Evolutionary conservation across 1,140 invertebrate species (phyloP), one percentile per base, ranked within the genome.

Genomic region (Polypedilum vanderplanki): DNA sequence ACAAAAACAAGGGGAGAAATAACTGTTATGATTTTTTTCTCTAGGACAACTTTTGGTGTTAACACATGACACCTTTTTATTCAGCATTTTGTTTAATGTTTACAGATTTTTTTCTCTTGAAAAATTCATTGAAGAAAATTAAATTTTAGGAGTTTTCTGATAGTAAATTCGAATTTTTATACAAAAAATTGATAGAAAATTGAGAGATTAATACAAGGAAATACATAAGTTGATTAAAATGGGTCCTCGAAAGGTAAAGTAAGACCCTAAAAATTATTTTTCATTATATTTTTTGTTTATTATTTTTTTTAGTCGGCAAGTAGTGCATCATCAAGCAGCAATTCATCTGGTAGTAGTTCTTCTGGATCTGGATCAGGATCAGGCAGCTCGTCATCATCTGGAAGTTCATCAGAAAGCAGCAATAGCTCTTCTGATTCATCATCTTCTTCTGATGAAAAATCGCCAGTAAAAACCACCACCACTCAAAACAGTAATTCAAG

Each of bases 361-460:
- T n/a, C 12, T 46, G 41, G 41, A 2, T 46, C 41, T 8, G 41
- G 15, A 46, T 46, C 41, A 4, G 41, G 15, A 12, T 57, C 65
- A 7, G 65, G 65, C 0, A 70, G 65, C 17, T 20, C 46, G 1
- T 57, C 46, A 57, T 20, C 74, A 74, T 1, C 57, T 77, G 20
- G 84, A 83, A 75, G 75, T 78, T 20, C 65, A 15, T 57, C 46
- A 81, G 79, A 46, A 73, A 57, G 41, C 41, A 46, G 41, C 8
- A 46, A 15, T 15, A 67, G 65, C 18, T 67, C 65, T n/a, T 67
- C 65, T 17, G 65, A 83, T 2, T 75, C 80, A 7, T 78, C 82
- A 64, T 84, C 85, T 76, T 85, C 85, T 12, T 86, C 85, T 1
- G 87, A 87, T 3, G 86, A 88, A 75, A 85, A 85, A 78, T 80